phyloP scores from a whole-genome alignment of 2,797 vertebrate genomes.

The Pogonophryne albipinna region DNA sequence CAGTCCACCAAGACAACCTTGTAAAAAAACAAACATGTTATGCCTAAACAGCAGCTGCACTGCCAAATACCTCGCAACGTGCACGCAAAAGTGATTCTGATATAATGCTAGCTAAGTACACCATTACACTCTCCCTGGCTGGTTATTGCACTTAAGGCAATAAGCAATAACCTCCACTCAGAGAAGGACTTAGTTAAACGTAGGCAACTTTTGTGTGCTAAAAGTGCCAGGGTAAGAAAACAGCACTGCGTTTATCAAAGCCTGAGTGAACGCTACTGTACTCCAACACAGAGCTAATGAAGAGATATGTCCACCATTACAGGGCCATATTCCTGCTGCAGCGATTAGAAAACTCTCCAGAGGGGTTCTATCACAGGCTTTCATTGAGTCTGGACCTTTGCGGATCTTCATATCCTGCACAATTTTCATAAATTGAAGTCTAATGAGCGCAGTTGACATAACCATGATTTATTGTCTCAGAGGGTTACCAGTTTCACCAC shows the following conservation, averaged over 20 bases:
- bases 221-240: slow-evolving; percentile 76
- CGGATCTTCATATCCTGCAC: slow-evolving; percentile 84
- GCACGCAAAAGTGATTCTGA: slow-evolving; percentile 60
- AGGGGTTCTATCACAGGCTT: slow-evolving; percentile 79
- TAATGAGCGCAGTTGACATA: slow-evolving; percentile 85
- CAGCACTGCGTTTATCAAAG: slow-evolving; percentile 78
- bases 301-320: slow-evolving; percentile 87
- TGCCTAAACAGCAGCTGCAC: slow-evolving; percentile 47
- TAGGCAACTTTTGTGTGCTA: slow-evolving; percentile 76
- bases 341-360: slow-evolving; percentile 83
- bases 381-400: slow-evolving; percentile 83
- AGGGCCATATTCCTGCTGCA: slow-evolving; percentile 79
- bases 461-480: slow-evolving; percentile 83
- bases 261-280: slow-evolving; percentile 78
- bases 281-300: slow-evolving; percentile 81
- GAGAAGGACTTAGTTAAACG: slow-evolving; percentile 72
- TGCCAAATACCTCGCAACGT: slow-evolving; percentile 33
- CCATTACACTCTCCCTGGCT: slow-evolving; percentile 70
- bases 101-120: slow-evolving; percentile 75
- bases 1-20: not conserved
- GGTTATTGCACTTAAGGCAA: slow-evolving; percentile 69
- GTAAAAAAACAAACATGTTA: slow-evolving; percentile 47
- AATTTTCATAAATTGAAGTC: slow-evolving; percentile 85
- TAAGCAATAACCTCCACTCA: slow-evolving; percentile 73
- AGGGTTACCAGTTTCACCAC: slow-evolving; percentile 79